Evolutionary conservation across 2,113 vertebrate genomes (phyloP).

Genomic region (Prinia subflava): DNA sequence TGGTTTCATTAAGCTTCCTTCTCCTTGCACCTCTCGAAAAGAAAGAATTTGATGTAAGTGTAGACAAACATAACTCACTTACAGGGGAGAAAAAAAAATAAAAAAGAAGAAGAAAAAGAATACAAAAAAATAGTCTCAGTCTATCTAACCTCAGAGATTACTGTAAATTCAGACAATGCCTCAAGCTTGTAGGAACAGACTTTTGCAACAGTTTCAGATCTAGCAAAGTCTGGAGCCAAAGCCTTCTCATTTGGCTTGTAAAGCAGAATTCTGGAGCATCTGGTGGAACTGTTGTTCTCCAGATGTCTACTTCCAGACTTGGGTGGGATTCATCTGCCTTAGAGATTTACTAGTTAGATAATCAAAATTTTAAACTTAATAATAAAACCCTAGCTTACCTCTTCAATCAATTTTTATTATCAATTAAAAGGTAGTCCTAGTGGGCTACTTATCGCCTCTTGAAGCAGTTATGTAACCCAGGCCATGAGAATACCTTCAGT

Average conservation of each 20-base stretch:
- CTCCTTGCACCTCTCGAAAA: not conserved
- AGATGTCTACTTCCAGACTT: not conserved
- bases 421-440: not conserved
- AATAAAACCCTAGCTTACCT: not conserved
- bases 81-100: accelerated
- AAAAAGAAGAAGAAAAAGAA: too few species aligned
- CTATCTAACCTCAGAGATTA: not conserved
- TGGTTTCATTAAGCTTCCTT: not conserved
- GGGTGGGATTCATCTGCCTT: not conserved
- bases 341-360: not conserved
- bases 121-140: accelerated
- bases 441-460: not conserved
- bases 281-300: not conserved
- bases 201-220: not conserved
- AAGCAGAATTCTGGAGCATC: not conserved
- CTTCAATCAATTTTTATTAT: not conserved
- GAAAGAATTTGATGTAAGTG: not conserved
- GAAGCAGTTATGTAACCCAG: not conserved
- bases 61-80: not conserved
- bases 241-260: not conserved
- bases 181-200: not conserved
- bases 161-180: not conserved
- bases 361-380: not conserved
- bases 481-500: not conserved
- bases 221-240: not conserved